Evolutionary conservation across 2,797 vertebrate genomes (phyloP), one percentile per base, ranked within the genome.

Genomic region (Sarcophilus harrisii): DNA sequence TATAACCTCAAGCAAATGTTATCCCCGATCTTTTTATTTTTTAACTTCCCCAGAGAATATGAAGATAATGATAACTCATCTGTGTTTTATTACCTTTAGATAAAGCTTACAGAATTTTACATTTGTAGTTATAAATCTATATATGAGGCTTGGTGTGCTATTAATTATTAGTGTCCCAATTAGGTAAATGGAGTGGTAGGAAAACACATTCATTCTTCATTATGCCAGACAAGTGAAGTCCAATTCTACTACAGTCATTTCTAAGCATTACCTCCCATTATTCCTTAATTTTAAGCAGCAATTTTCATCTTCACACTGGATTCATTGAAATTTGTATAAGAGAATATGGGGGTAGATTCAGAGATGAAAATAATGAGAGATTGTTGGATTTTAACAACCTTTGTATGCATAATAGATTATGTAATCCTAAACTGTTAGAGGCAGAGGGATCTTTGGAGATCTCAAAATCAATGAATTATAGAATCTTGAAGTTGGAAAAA

Each of bases 101-200:
- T 96, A 93, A 94, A 97, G 92, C 95, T 91, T 94, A 93, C 91
- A 27, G 57, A 93, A 55, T 92, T 96, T 96, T 94, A 92, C 91
- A 91, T 91, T 13, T 5, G 94, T 57, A 81, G 29, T 59, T 94
- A 58, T 87, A 38, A 93, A 96, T 90, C 92, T 95, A 94, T 90
- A 18, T 5, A 5, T 89, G 4, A 8, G 27, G 27, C 92, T 28
- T 6, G 92, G 1, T 91, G 58, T 94, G 27, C 49, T 49, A 27
- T 92, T 89, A 16, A 24, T 58, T 1, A 30, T 49, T 12, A 27
- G 30, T 90, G 94, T 62, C 90, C 11, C 12, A 30, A 87, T 90
- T 14, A 95, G 24, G 6, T 94, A 93, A 91, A 91, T 66, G 57
- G 93, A 58, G 95, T 93, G 57, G 0, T 30, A 29, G 28, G 30